These are phyloP conservation scores for Hymenopus coronatus DNA, from an alignment of 2,888 invertebrate species.

Conservation along the genomic window DNA sequence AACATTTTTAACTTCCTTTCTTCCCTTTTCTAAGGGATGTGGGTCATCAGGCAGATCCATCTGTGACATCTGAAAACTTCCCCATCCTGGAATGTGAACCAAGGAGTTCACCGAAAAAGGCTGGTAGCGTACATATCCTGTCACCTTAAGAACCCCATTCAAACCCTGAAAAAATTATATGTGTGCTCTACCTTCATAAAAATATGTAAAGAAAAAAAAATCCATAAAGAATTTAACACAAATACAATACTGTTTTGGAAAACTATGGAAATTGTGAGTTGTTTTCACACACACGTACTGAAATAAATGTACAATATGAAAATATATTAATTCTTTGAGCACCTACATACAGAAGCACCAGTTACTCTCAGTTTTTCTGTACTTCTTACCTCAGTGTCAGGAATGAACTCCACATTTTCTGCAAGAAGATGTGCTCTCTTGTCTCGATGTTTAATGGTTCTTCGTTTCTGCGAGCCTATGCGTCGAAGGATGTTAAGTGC, in stretches of 20 bases:
- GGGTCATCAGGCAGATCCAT: constrained; percentile 73
- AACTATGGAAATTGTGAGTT: too few relatives aligned
- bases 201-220: too few relatives aligned
- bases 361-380: not conserved
- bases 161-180: constrained; percentile 6
- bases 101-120: constrained; percentile 82
- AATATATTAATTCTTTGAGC: not conserved
- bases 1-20: constrained; percentile 43
- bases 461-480: constrained; percentile 81
- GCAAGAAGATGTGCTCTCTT: constrained; percentile 80
- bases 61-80: constrained; percentile 87
- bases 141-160: constrained; percentile 71
- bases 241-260: too few relatives aligned
- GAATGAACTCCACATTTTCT: constrained; percentile 70
- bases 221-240: too few relatives aligned
- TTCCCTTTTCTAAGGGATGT: constrained; percentile 52
- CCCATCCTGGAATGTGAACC: constrained; percentile 87
- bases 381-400: constrained; percentile 47
- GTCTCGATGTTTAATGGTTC: constrained; percentile 69
- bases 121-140: constrained; percentile 83
- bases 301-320: too few relatives aligned
- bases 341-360: not conserved
- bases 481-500: constrained; percentile 71
- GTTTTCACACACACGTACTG: too few relatives aligned
- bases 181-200: not conserved